Evolutionary conservation across 2,888 invertebrate genomes (phyloP).

Genomic region (Noctua comes): DNA sequence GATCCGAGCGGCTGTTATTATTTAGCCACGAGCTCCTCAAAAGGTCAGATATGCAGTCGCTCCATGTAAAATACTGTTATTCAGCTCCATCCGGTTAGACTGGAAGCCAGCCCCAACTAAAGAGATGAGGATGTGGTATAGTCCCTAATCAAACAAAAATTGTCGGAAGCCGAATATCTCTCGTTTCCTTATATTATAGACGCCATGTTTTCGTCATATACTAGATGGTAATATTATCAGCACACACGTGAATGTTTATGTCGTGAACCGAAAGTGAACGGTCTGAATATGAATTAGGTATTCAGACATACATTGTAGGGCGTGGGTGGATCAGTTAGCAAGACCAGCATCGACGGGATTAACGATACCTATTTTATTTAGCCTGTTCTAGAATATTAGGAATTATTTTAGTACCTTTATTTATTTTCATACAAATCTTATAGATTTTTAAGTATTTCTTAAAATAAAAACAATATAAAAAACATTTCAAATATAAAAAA

Average conservation of each 20-base stretch:
- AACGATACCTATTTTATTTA: neutral
- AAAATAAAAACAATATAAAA: too few relatives aligned
- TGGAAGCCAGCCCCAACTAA: neutral
- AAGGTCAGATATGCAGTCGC: neutral
- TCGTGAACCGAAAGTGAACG: neutral
- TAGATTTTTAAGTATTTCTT: too few relatives aligned
- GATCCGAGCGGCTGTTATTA: too few relatives aligned
- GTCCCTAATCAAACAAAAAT: neutral
- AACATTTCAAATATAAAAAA: too few relatives aligned
- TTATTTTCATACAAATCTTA: too few relatives aligned
- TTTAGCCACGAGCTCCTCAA: too few relatives aligned
- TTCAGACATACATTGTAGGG: neutral
- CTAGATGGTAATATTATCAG: slow-evolving; percentile 1
- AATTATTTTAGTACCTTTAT: too few relatives aligned
- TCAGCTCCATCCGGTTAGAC: neutral
- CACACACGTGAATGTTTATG: slow-evolving; percentile 1
- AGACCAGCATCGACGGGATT: neutral
- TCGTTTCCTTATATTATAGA: neutral
- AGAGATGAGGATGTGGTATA: neutral
- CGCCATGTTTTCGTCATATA: neutral
- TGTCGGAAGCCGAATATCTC: neutral
- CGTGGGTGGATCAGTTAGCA: neutral
- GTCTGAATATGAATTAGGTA: neutral
- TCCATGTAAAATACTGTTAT: neutral
- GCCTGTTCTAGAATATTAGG: neutral